Conservation (phyloP, 1,140 invertebrate species). For the Solenopsis invicta region DNA sequence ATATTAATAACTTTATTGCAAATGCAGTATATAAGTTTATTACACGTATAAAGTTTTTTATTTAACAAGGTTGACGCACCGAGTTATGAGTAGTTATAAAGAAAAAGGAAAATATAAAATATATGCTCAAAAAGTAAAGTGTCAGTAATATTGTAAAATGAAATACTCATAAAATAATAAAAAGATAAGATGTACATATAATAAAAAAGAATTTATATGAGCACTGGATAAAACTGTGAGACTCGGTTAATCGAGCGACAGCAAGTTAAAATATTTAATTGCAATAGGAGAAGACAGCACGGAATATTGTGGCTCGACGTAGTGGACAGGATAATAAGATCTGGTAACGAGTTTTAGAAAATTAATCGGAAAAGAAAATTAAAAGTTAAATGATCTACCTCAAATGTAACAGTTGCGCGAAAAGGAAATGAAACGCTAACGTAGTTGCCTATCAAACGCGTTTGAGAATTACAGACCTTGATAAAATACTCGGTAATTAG, state of each 20-base stretch:
- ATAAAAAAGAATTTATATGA: not conserved
- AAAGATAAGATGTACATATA: not conserved
- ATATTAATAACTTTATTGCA: not conserved
- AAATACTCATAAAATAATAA: not conserved
- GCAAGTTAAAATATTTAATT: constrained; percentile 4
- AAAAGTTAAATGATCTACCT: not conserved
- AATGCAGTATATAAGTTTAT: not conserved
- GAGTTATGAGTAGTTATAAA: not conserved
- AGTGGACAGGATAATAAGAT: not conserved
- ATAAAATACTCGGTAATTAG: not conserved
- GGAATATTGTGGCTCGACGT: not conserved
- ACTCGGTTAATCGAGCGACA: not conserved
- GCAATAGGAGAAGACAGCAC: not conserved
- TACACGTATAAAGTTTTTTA: not conserved
- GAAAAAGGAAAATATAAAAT: not conserved
- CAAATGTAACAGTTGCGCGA: not conserved
- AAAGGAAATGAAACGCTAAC: not conserved
- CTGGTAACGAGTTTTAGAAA: not conserved
- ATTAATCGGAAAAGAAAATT: constrained; percentile 15
- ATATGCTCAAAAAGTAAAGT: not conserved
- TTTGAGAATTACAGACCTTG: not conserved
- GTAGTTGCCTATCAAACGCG: not conserved
- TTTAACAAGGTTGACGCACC: not conserved
- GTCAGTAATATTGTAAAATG: not conserved
- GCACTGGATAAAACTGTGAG: not conserved